phyloP scores from a whole-genome alignment of 2,113 vertebrate species.

The Trogon melanurus region DNA sequence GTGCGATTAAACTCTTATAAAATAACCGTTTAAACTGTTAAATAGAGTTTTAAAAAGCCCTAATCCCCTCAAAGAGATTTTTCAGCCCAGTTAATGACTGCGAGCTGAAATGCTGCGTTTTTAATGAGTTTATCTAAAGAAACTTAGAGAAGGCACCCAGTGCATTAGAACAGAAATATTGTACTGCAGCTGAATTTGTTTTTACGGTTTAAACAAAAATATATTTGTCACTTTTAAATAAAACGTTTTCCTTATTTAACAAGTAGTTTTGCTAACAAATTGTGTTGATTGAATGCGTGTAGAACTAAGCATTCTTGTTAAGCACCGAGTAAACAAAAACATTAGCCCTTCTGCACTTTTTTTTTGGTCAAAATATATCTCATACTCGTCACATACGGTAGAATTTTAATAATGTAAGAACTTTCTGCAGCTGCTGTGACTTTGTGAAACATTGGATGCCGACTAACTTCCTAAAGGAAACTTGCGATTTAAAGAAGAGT shows the following conservation, averaged over 20 bases:
- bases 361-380: background rate
- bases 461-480: background rate
- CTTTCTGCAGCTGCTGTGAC: background rate
- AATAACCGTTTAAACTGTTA: conserved; percentile 4
- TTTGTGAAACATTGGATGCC: background rate
- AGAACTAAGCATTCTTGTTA: background rate
- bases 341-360: background rate
- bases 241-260: background rate
- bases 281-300: background rate
- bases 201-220: background rate
- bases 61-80: conserved; percentile 52
- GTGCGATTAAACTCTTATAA: conserved; percentile 44
- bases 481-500: background rate
- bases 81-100: conserved; percentile 19
- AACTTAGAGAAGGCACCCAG: background rate
- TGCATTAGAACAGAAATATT: background rate
- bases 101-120: background rate
- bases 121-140: conserved; percentile 41
- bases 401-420: background rate
- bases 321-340: background rate
- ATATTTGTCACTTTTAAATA: background rate
- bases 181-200: background rate
- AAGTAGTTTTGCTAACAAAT: background rate
- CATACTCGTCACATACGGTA: accelerated
- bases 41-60: conserved; percentile 16